Base-by-base conservation (phyloP, 2,888 invertebrate species). In the Drosophila formosana region DNA sequence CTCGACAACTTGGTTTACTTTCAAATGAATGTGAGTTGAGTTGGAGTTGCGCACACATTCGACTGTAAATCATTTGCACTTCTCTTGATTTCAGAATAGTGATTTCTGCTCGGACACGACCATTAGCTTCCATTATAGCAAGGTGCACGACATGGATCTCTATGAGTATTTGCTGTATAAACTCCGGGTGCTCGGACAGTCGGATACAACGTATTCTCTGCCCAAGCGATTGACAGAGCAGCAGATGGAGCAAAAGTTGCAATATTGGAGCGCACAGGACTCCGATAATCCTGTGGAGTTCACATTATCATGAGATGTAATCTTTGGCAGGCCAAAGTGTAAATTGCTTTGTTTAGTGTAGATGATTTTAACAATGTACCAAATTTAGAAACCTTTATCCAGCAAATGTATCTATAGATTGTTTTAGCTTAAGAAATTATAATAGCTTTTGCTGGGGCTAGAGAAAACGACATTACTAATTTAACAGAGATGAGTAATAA, bases 1-100 rank as follows among this genome's bases (percentile, higher is more conserved):
- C 98, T 98, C 92, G 97, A 97, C 96, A 95, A 95, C 85, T 98
- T 98, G 91, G 96, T 97, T 77, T 98, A 95, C 93, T 98, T 98
- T 89, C 95, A 97, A 11, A 95, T 95, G 51, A 96, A 97, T 47
- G 90, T 90, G 50, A 72, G 80, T 68, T 37, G 37, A 11, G 5
- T 18, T 18, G 18, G 18, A 18, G 18, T 18, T 18, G n/a, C 34
- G 37, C 37, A 37, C n/a, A 4, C n/a, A 37, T 37, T n/a, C 4
- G 11, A n/a, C 11, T 4, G 6, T 11, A 28, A 11, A 11, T 5
- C 4, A 3, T 3, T 18, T 18, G 18, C n/a, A 23, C 11, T 3
- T 1, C 34, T 45, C 25, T 3, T 37, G 5, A n/a, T 23, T 26
- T 9, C 46, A 74, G 80, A 45, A 68, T 91, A 37, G 92, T 96